Percentiles rank a stretch among this genome's conserved stretches.
phyloP scores from a whole-genome alignment of 2,797 vertebrate species.

The Kryptopterus vitreolus region DNA sequence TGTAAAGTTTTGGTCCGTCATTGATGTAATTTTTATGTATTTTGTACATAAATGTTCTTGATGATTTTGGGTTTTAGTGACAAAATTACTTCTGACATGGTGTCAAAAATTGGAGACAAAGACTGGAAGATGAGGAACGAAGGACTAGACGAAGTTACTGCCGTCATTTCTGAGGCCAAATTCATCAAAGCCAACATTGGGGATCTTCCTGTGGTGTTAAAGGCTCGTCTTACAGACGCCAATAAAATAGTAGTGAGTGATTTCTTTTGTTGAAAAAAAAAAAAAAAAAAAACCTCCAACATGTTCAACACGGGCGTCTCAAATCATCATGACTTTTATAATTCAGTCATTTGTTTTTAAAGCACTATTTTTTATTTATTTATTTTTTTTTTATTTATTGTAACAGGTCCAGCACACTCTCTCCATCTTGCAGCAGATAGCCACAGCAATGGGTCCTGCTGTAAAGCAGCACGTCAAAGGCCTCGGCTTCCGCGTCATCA shows the following conservation, averaged over 20 bases:
- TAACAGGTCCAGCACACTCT: constrained; percentile 96
- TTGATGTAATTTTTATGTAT: too few species aligned
- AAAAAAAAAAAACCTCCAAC: too few species aligned
- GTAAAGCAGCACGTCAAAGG: constrained; percentile 91
- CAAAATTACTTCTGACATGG: constrained; percentile 88
- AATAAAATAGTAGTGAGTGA: constrained; percentile 92
- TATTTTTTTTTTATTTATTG: too few species aligned
- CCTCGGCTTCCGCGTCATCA: constrained; percentile 86
- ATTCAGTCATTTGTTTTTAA: too few species aligned
- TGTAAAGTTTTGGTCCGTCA: too few species aligned
- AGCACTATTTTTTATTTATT: too few species aligned
- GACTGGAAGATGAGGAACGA: constrained; percentile 99
- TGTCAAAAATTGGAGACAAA: constrained; percentile 92
- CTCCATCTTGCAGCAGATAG: constrained; percentile 89
- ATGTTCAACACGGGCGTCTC: too few species aligned
- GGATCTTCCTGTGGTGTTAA: constrained; percentile 87
- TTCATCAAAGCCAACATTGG: constrained; percentile 90
- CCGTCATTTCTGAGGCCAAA: constrained; percentile 93
- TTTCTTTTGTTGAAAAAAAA: too few species aligned
- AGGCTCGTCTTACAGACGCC: constrained; percentile 89
- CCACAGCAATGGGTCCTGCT: constrained; percentile 88
- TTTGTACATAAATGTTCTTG: too few species aligned
- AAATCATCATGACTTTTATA: too few species aligned
- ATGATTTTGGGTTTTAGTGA: too few species aligned
- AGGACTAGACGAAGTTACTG: constrained; percentile 88